These are phyloP conservation scores for Geopemphigus sp. DNA, from an alignment of 1,140 invertebrate genomes.

Conservation along the genomic window DNA sequence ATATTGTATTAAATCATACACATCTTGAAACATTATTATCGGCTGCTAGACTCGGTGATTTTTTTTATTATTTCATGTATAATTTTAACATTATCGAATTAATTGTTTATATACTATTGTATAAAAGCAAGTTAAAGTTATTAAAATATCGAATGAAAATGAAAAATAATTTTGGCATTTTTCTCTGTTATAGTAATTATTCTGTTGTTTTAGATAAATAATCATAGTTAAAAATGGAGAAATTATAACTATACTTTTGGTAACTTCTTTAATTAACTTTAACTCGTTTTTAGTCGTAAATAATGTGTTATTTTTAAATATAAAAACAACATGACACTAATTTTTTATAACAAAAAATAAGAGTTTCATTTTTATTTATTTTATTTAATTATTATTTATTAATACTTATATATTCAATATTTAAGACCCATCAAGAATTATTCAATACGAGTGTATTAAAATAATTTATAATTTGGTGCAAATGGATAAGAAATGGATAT, in stretches of 20 bases:
- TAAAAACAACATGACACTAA: too few species aligned
- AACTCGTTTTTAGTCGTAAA: background rate
- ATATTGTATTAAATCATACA: background rate
- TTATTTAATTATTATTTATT: background rate
- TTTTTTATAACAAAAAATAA: too few species aligned
- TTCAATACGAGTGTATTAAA: conserved; percentile 37
- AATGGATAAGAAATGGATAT: conserved; percentile 20
- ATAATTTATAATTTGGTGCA: conserved; percentile 12
- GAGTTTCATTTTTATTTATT: too few species aligned
- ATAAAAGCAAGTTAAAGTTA: too few species aligned
- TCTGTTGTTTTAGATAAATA: too few species aligned
- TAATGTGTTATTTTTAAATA: too few species aligned
- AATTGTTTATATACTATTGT: background rate
- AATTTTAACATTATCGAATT: background rate
- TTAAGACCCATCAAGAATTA: conserved; percentile 16
- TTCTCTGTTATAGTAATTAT: too few species aligned
- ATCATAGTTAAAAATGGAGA: too few species aligned
- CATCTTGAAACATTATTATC: conserved; percentile 3
- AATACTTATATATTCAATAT: background rate
- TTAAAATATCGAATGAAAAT: too few species aligned
- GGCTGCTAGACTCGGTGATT: conserved; percentile 14
- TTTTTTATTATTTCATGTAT: background rate
- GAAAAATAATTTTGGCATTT: too few species aligned
- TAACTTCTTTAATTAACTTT: background rate
- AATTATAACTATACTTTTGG: too few species aligned